These are phyloP conservation scores for Eumacrocentrus americanus DNA, from an alignment of 2,888 invertebrate species.

Conservation along the genomic window DNA sequence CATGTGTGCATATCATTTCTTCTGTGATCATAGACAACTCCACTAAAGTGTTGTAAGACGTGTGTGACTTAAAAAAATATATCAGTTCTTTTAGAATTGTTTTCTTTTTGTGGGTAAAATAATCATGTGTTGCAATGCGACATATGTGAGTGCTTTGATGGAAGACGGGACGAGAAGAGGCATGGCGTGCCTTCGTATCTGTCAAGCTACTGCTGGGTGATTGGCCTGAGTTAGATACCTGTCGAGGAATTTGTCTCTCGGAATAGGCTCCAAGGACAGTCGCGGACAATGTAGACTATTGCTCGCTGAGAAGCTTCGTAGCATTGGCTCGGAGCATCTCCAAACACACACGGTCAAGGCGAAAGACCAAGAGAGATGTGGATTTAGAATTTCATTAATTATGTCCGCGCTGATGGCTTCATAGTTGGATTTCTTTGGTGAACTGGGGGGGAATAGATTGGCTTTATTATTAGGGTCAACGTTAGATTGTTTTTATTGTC, in stretches of 20 bases:
- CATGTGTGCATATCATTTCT: background rate
- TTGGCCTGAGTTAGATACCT: slow-evolving; percentile 24
- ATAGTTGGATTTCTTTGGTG: background rate
- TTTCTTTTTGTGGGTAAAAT: too few relatives aligned
- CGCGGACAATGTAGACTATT: slow-evolving; percentile 26
- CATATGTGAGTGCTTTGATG: background rate
- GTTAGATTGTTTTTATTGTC: slow-evolving; percentile 13
- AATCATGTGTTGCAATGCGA: too few relatives aligned
- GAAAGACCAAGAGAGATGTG: too few relatives aligned
- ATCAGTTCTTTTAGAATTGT: too few relatives aligned
- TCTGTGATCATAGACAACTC: background rate
- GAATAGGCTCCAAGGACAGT: slow-evolving; percentile 29
- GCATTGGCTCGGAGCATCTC: slow-evolving; percentile 23
- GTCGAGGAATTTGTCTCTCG: slow-evolving; percentile 24
- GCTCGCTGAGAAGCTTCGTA: slow-evolving; percentile 5
- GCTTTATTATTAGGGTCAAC: background rate
- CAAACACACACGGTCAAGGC: slow-evolving; percentile 20
- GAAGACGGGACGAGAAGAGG: slow-evolving; percentile 1
- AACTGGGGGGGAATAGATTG: background rate
- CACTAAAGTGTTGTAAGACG: background rate
- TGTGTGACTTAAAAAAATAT: too few relatives aligned
- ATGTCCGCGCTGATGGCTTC: background rate
- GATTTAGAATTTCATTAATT: background rate
- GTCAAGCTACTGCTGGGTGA: slow-evolving; percentile 19
- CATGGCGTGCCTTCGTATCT: background rate